A percentile compares a stretch with the other conserved stretches of the same genome.
These are phyloP conservation scores for Corbicula japonica DNA, from an alignment of 2,888 invertebrate genomes.

Conservation along the genomic window DNA sequence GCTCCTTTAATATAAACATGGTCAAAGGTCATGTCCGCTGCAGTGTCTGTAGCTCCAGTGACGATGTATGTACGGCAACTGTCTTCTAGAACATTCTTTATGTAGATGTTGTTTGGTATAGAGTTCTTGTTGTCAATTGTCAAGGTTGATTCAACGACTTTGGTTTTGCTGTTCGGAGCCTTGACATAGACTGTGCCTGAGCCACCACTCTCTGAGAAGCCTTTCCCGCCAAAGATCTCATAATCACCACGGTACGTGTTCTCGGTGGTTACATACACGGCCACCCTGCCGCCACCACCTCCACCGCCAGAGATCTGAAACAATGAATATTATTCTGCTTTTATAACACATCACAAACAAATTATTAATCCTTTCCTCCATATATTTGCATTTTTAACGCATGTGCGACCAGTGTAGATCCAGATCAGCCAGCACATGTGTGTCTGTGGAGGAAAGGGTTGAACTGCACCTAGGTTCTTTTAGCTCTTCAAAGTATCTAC, in stretches of 20 bases:
- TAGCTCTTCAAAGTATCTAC: too few species aligned
- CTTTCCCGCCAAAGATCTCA: slow-evolving; percentile 72
- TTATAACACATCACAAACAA: too few species aligned
- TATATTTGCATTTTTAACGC: too few species aligned
- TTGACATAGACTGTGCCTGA: slow-evolving; percentile 74
- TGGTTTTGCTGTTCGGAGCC: slow-evolving; percentile 42
- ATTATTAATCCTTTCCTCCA: too few species aligned
- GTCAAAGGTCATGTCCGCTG: slow-evolving; percentile 60
- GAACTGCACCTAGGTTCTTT: too few species aligned
- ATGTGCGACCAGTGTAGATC: too few species aligned
- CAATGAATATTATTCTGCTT: too few species aligned
- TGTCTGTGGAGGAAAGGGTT: too few species aligned
- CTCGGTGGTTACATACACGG: slow-evolving; percentile 64
- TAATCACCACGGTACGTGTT: slow-evolving; percentile 70
- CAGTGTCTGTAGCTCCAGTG: slow-evolving; percentile 44
- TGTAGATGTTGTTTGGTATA: slow-evolving; percentile 64
- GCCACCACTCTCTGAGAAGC: slow-evolving; percentile 72
- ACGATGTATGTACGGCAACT: slow-evolving; percentile 72
- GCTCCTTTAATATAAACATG: slow-evolving; percentile 68
- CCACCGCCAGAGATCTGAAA: slow-evolving; percentile 73
- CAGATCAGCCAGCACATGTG: too few species aligned
- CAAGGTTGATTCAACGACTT: slow-evolving; percentile 52
- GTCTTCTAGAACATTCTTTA: slow-evolving; percentile 62
- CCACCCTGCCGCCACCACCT: slow-evolving; percentile 79
- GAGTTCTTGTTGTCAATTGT: slow-evolving; percentile 75